Conservation (phyloP, 2,113 vertebrate genomes). For the Calonectris borealis region DNA sequence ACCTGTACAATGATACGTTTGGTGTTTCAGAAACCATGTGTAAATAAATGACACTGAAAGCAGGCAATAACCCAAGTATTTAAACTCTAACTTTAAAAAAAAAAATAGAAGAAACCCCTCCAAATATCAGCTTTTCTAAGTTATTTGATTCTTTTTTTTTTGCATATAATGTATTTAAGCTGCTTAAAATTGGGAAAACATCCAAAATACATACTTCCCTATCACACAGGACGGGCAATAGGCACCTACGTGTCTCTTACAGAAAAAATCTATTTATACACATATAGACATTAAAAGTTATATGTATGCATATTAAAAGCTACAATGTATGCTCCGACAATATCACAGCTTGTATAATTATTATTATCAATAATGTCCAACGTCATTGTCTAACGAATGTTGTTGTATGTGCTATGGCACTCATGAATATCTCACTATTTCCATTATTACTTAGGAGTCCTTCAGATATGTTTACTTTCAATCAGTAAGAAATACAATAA, state of each 20-base stretch:
- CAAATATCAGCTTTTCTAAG: not conserved
- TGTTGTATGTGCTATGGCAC: too few species aligned
- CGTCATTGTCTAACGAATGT: not conserved
- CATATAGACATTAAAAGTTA: not conserved
- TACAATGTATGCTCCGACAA: not conserved
- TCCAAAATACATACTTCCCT: not conserved
- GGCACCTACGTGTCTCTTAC: not conserved
- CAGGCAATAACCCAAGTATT: not conserved
- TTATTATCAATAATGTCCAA: not conserved
- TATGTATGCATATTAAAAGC: not conserved
- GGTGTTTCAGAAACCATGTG: not conserved
- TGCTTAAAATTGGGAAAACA: not conserved
- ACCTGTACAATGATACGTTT: not conserved
- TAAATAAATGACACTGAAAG: not conserved
- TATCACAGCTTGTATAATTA: not conserved
- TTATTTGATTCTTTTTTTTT: not conserved
- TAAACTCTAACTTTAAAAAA: not conserved
- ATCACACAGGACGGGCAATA: not conserved
- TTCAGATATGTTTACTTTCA: not conserved
- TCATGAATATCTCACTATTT: not conserved
- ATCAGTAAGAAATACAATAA: not conserved
- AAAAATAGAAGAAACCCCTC: not conserved
- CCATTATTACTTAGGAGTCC: not conserved
- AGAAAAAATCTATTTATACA: not conserved
- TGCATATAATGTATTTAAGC: not conserved